A percentile compares a stretch with the other conserved stretches of the same genome.
Evolutionary conservation across 1,140 invertebrate genomes (phyloP).

Genomic region (Charaxes varanes): DNA sequence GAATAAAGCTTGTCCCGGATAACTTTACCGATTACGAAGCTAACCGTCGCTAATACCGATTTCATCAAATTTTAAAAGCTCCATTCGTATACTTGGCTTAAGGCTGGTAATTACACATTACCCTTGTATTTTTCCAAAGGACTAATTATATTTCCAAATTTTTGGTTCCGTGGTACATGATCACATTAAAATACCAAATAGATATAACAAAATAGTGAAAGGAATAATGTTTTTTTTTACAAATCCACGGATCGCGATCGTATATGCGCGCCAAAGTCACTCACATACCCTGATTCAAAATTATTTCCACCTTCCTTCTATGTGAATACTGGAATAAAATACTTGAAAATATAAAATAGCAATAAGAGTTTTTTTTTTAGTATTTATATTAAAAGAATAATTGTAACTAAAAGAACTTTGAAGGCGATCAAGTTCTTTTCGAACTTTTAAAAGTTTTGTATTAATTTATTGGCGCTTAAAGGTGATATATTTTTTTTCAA

Average conservation of each 20-base stretch:
- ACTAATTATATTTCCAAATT: conserved; percentile 18
- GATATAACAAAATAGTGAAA: conserved; percentile 31
- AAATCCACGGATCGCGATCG: conserved; percentile 11
- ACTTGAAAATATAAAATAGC: too few species aligned
- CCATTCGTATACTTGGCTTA: conserved; percentile 69
- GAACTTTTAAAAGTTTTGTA: too few species aligned
- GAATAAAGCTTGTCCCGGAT: conserved; percentile 65
- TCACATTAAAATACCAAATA: conserved; percentile 27
- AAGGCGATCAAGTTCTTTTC: too few species aligned
- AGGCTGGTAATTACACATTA: conserved; percentile 62
- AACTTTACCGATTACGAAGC: conserved; percentile 51
- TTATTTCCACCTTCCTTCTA: too few species aligned
- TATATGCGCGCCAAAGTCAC: conserved; percentile 27
- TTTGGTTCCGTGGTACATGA: conserved; percentile 28
- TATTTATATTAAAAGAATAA: too few species aligned
- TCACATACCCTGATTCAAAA: too few species aligned
- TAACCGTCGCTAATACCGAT: conserved; percentile 50
- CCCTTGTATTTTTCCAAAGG: conserved; percentile 26
- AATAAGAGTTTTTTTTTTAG: too few species aligned
- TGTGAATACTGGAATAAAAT: too few species aligned
- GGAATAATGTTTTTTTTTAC: conserved; percentile 17
- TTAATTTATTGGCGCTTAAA: too few species aligned
- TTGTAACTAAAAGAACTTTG: too few species aligned
- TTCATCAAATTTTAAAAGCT: conserved; percentile 54
- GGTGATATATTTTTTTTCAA: too few species aligned